phyloP scores from a whole-genome alignment of 2,888 invertebrate species.

The Dermolepida albohirtum region DNA sequence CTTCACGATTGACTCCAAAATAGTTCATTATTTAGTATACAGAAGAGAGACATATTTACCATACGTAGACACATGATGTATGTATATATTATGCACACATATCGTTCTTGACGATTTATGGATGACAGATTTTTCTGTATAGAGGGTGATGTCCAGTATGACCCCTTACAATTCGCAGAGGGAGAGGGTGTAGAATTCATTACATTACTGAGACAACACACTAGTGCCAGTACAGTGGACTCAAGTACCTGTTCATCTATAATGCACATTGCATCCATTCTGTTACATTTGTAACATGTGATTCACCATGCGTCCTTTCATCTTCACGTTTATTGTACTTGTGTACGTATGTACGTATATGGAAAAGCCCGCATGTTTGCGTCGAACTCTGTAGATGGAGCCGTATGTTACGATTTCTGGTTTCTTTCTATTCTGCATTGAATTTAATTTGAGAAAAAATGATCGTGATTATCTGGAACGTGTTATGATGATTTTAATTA shows the following conservation, averaged over 20 bases:
- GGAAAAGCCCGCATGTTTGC: background rate
- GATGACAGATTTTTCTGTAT: constrained; percentile 59
- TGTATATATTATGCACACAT: too few relatives aligned
- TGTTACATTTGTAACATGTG: constrained; percentile 62
- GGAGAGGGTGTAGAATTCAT: constrained; percentile 53
- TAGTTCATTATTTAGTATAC: too few relatives aligned
- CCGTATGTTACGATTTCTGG: too few relatives aligned
- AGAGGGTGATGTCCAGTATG: constrained; percentile 51
- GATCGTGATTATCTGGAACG: too few relatives aligned
- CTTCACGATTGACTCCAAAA: too few relatives aligned
- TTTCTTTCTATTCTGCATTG: too few relatives aligned
- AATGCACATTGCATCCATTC: constrained; percentile 62
- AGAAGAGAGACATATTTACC: too few relatives aligned
- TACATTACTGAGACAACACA: constrained; percentile 51
- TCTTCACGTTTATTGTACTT: background rate
- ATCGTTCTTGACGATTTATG: constrained; percentile 55
- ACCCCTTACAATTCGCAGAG: constrained; percentile 51
- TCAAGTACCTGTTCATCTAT: constrained; percentile 65
- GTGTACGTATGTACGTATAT: background rate
- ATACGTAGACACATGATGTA: too few relatives aligned
- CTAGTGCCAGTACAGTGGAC: constrained; percentile 55
- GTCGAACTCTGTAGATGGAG: too few relatives aligned
- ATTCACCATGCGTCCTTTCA: constrained; percentile 51
- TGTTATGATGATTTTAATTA: too few relatives aligned
- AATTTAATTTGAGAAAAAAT: too few relatives aligned